Conservation (phyloP, 2,113 vertebrate species). For the Syrmaticus mikado region DNA sequence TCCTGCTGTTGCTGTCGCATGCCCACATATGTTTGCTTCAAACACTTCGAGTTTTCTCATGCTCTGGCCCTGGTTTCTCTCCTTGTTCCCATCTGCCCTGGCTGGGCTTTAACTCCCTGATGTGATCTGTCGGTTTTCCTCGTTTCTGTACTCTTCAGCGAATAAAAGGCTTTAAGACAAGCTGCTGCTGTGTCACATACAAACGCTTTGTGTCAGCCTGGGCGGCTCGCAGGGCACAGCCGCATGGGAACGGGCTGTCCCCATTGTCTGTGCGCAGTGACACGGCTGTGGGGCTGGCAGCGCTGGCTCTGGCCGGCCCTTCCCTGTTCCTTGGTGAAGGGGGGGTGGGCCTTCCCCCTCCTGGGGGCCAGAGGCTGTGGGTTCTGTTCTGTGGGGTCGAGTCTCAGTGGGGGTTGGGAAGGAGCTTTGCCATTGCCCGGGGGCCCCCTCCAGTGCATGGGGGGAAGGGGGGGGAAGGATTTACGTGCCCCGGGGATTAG, state of each 20-base stretch:
- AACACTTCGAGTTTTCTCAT: slow-evolving; percentile 44
- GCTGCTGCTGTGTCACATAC: background rate
- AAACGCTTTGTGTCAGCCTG: background rate
- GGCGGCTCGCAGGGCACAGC: background rate
- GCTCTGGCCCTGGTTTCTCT: rapidly evolving
- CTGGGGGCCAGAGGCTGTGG: rapidly evolving
- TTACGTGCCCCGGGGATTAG: background rate
- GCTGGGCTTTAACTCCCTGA: background rate
- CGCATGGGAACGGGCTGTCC: background rate
- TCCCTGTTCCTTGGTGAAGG: background rate
- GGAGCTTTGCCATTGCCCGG: background rate
- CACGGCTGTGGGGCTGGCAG: too few species aligned
- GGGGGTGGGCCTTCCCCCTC: rapidly evolving
- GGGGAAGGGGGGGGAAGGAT: background rate
- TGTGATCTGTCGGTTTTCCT: slow-evolving; percentile 69
- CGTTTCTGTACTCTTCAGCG: slow-evolving; percentile 68
- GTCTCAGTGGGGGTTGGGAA: background rate
- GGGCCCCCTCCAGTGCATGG: too few species aligned
- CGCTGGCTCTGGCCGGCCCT: background rate
- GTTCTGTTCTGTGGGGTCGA: background rate
- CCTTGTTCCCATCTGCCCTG: background rate
- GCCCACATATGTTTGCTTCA: slow-evolving; percentile 52
- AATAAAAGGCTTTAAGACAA: slow-evolving; percentile 78
- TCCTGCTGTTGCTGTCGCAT: slow-evolving; percentile 44
- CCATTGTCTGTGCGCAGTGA: slow-evolving; percentile 1